Conservation (phyloP, 37 sponge, comb jelly and placozoan species). For the Oscarella lobularis region DNA sequence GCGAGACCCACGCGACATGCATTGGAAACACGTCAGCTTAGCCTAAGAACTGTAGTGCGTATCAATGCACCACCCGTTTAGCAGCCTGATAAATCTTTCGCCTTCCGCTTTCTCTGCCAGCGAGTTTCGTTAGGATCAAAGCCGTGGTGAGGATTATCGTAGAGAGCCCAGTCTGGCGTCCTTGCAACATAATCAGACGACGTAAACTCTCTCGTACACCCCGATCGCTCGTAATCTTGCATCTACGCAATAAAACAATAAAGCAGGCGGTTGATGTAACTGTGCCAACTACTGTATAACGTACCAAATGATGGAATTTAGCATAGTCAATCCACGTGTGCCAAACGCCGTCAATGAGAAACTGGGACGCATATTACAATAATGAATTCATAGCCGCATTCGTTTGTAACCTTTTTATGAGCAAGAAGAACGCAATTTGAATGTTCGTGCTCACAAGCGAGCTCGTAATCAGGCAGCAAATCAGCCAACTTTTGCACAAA, state of each 20-base stretch:
- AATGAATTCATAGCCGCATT: background rate
- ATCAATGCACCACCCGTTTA: too few relatives aligned
- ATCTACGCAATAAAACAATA: conserved; percentile 13
- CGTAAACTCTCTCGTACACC: conserved; percentile 27
- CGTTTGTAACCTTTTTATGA: conserved; percentile 61
- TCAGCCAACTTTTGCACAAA: conserved; percentile 74
- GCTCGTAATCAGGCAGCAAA: conserved; percentile 63
- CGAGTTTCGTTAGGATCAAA: conserved; percentile 87
- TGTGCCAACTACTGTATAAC: background rate
- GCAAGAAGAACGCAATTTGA: conserved; percentile 91
- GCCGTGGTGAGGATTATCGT: conserved; percentile 59
- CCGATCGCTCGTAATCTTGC: conserved; percentile 12
- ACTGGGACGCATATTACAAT: conserved; percentile 22
- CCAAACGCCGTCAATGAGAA: conserved; percentile 73
- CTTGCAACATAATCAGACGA: conserved; percentile 68
- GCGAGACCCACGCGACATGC: too few relatives aligned
- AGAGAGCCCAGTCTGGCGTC: conserved; percentile 81
- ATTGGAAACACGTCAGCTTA: too few relatives aligned
- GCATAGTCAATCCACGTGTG: conserved; percentile 91
- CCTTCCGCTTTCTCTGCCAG: conserved; percentile 76
- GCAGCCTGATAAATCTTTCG: conserved; percentile 26
- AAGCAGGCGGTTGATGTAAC: background rate
- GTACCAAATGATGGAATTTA: conserved; percentile 78
- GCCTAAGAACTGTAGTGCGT: too few relatives aligned
- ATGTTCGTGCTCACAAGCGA: conserved; percentile 93